These are phyloP conservation scores for Philypnodon macrostomus DNA, from an alignment of 2,797 vertebrate species.

Conservation along the genomic window DNA sequence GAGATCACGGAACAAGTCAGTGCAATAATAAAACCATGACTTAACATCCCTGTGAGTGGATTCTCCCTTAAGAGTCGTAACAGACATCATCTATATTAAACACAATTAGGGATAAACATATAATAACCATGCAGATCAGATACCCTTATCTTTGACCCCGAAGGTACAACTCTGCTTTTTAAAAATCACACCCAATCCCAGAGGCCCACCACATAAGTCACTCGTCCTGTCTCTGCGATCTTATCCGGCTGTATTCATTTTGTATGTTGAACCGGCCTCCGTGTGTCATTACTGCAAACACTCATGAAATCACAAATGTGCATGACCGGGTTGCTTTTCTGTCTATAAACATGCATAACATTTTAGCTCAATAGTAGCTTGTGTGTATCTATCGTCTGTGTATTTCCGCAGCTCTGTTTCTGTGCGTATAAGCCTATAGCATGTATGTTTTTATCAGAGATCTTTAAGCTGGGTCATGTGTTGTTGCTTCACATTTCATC, in stretches of 20 bases:
- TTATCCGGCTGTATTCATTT: slow-evolving; percentile 64
- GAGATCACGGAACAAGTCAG: too few relatives aligned
- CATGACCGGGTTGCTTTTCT: slow-evolving; percentile 26
- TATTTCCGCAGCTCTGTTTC: slow-evolving; percentile 8
- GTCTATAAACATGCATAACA: slow-evolving; percentile 25
- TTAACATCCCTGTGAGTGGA: too few relatives aligned
- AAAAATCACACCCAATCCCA: not conserved
- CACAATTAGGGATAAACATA: slow-evolving; percentile 1
- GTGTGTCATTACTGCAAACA: slow-evolving; percentile 36
- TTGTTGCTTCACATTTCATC: slow-evolving; percentile 83
- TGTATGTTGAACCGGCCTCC: slow-evolving; percentile 53
- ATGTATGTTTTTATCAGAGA: slow-evolving; percentile 73
- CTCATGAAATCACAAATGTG: slow-evolving; percentile 19
- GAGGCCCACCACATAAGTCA: slow-evolving; percentile 36
- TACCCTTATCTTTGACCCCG: slow-evolving; percentile 4
- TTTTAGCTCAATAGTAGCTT: slow-evolving; percentile 32
- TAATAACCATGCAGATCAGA: not conserved
- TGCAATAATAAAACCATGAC: too few relatives aligned
- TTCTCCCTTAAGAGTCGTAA: too few relatives aligned
- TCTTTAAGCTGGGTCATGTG: slow-evolving; percentile 79
- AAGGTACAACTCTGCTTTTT: slow-evolving; percentile 21
- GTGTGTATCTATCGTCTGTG: slow-evolving; percentile 43
- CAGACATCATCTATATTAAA: not conserved
- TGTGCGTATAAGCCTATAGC: slow-evolving; percentile 46
- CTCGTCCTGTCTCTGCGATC: slow-evolving; percentile 46